Evolutionary conservation across 2,888 invertebrate species (phyloP), one percentile per base, ranked within the genome.

Genomic region (Cheilosia grossa): DNA sequence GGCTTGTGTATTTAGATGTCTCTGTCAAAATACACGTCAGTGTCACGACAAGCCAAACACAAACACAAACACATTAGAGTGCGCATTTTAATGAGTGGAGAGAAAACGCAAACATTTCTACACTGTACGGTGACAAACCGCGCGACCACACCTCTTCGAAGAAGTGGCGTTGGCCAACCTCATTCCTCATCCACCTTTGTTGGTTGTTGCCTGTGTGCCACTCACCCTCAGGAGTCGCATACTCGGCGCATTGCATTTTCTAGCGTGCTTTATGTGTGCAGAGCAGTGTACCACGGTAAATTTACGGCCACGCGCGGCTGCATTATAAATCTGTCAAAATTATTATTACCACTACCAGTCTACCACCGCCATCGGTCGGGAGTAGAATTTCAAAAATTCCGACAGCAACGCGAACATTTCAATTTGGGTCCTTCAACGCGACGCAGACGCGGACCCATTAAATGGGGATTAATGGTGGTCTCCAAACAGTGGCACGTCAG

Each of bases 291-390:
- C 37, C 44, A 44, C 27, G 64, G 70, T 56, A 80, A 27, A 27
- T 80, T 80, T 83, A 80, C 70, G 79, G 74, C 83, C 64, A 70
- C 53, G 79, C 70, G 83, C 74, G 58, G 59, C 59, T 58, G 70
- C 74, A 74, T 74, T 80, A 74, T 83, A 83, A 83, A 83, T 83
- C 74, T 83, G 83, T 83, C 79, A 80, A 74, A 80, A 80, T 74
- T 83, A 74, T 83, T 70, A 74, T 70, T 74, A 80, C 58, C 7
- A 79, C 61, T 63, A 61, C 61, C 27, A 47, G 24, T 24, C 24
- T 5, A 5, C 27, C 27, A 27, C 47, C 40, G 24, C 64, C 27
- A 44, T 24, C 13, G 54, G 82, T 42, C 49, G 63, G 63, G 73
- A 73, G 58, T 79, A 74, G 79, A 82, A 82, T 82, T 82, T 79